Evolutionary conservation across 1,140 invertebrate genomes (phyloP).

Genomic region (Acarapis woodi): DNA sequence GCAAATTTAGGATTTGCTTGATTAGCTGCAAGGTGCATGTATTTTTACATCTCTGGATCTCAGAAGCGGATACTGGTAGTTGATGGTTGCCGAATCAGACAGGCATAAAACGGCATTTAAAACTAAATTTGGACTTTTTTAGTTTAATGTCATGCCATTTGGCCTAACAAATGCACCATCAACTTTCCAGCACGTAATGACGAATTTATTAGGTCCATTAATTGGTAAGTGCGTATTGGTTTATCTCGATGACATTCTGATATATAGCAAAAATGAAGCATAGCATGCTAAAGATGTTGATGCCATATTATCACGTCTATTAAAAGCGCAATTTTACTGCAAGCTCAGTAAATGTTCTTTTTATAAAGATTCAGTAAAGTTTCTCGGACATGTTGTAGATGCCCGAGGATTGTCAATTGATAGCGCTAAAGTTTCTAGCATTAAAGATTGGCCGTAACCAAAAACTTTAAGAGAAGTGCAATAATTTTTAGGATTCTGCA

Average conservation of each 20-base stretch:
- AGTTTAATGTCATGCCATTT: conserved; percentile 13
- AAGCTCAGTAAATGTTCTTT: conserved; percentile 6
- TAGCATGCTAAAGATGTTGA: conserved; percentile 1
- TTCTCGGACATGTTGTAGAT: conserved; percentile 7
- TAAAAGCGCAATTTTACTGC: not conserved
- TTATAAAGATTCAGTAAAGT: conserved; percentile 1
- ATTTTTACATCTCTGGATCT: conserved; percentile 8
- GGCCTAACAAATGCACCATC: conserved; percentile 11
- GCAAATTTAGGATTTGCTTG: not conserved
- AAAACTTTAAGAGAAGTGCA: conserved; percentile 10
- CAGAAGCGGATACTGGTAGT: conserved; percentile 7
- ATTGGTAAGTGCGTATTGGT: not conserved
- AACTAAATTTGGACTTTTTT: conserved; percentile 7
- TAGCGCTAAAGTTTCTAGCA: conserved; percentile 11
- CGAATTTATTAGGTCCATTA: conserved; percentile 7
- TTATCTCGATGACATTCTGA: conserved; percentile 9
- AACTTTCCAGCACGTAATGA: conserved; percentile 14
- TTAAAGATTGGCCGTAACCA: conserved; percentile 10
- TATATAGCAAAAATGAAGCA: not conserved
- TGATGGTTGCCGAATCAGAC: not conserved
- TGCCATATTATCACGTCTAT: not conserved
- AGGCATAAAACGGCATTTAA: conserved; percentile 9
- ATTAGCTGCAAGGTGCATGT: not conserved
- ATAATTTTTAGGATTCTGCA: conserved; percentile 13
- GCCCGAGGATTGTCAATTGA: conserved; percentile 11